These are phyloP conservation scores for Tragopan temminckii DNA, from an alignment of 2,797 vertebrate species.

Conservation along the genomic window DNA sequence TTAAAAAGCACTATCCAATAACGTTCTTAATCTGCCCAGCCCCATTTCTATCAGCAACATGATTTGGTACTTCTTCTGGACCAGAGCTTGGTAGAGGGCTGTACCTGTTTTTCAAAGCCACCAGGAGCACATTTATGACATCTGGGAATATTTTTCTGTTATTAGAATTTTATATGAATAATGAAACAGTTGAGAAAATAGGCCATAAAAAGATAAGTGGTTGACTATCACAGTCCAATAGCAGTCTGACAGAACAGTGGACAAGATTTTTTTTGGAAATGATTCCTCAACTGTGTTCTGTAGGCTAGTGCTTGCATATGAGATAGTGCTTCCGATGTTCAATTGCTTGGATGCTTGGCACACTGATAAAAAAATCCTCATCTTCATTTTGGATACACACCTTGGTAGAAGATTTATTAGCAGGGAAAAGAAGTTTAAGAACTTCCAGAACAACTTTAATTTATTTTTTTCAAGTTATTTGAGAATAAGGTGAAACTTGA, in stretches of 20 bases:
- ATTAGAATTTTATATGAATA: background rate
- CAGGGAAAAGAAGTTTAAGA: background rate
- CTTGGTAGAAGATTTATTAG: background rate
- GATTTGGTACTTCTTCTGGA: background rate
- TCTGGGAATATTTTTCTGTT: background rate
- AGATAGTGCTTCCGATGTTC: background rate
- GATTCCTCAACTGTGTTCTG: background rate
- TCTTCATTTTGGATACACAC: background rate
- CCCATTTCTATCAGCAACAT: background rate
- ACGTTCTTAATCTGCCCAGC: background rate
- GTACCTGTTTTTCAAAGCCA: background rate
- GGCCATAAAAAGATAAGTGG: background rate
- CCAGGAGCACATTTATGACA: background rate
- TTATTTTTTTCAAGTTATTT: background rate
- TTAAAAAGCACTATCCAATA: constrained; percentile 7
- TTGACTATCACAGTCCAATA: background rate
- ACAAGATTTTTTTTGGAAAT: background rate
- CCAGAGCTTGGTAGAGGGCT: background rate
- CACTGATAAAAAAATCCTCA: background rate
- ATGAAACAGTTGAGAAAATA: background rate
- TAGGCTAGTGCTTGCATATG: background rate
- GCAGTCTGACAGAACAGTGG: background rate
- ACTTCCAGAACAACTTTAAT: background rate
- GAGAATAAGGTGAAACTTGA: constrained; percentile 5
- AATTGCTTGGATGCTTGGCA: background rate